A percentile compares a stretch with the other conserved stretches of the same genome.
phyloP scores from a whole-genome alignment of 2,797 vertebrate species.

The Margarornis squamiger region DNA sequence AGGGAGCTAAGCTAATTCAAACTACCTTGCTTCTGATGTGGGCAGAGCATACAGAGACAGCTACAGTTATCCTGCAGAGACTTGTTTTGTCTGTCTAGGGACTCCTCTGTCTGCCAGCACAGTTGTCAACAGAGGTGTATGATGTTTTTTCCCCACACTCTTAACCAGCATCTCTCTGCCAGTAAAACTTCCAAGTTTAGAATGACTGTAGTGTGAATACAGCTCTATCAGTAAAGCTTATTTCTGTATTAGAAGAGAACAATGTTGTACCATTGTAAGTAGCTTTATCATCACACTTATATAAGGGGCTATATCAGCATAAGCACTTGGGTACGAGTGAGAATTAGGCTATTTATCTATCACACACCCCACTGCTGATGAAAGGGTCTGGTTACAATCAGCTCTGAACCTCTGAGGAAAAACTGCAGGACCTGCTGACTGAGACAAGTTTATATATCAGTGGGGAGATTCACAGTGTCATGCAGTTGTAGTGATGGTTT shows the following conservation, averaged over 20 bases:
- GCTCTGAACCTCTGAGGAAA: neutral
- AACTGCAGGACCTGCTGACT: neutral
- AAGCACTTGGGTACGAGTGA: neutral
- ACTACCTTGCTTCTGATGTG: neutral
- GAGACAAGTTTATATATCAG: neutral
- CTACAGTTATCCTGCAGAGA: neutral
- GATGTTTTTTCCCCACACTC: neutral
- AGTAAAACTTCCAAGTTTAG: conserved; percentile 56
- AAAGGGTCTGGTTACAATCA: neutral
- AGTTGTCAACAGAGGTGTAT: neutral
- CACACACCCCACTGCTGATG: neutral
- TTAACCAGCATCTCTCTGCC: neutral
- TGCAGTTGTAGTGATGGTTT: neutral
- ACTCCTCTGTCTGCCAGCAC: neutral
- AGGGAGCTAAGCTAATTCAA: neutral
- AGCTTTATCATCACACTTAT: conserved; percentile 3
- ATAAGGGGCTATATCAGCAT: neutral
- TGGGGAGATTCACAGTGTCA: neutral
- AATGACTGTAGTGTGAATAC: neutral
- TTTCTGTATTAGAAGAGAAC: neutral
- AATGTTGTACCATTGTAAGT: neutral
- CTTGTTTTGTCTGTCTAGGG: conserved; percentile 20
- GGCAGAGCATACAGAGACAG: neutral
- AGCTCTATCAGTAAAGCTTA: neutral
- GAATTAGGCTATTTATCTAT: conserved; percentile 2